phyloP scores from a whole-genome alignment of 2,797 vertebrate species.

The Sebastes steindachneri region DNA sequence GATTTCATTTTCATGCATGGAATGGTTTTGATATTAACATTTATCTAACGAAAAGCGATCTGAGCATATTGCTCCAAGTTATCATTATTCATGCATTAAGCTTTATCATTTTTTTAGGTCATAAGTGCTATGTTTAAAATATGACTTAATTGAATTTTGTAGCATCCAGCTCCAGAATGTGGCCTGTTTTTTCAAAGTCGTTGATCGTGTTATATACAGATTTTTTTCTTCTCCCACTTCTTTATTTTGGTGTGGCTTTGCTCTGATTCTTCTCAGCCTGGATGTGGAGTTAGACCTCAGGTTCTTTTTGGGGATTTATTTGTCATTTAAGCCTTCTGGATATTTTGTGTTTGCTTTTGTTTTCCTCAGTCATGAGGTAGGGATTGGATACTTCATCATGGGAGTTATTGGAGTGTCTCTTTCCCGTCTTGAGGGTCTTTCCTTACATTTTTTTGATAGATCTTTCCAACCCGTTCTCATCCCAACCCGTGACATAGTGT shows the following conservation, averaged over 20 bases:
- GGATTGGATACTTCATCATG: neutral
- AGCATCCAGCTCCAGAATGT: neutral
- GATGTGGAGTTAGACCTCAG: neutral
- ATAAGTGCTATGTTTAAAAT: constrained; percentile 37
- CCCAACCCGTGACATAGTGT: no score
- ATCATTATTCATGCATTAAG: constrained; percentile 44
- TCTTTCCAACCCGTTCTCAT: neutral
- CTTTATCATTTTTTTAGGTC: constrained; percentile 39
- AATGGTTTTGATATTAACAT: constrained; percentile 57
- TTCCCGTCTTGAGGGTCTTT: neutral
- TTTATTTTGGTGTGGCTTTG: neutral
- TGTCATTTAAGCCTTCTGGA: neutral
- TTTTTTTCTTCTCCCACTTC: neutral
- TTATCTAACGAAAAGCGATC: constrained; percentile 57
- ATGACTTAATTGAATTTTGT: constrained; percentile 25
- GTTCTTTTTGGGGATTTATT: neutral
- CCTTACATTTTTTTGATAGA: neutral
- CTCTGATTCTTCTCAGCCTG: constrained; percentile 8
- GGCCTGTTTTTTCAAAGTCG: neutral
- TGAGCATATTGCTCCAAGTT: constrained; percentile 44
- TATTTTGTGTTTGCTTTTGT: constrained; percentile 13
- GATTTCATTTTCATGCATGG: constrained; percentile 69
- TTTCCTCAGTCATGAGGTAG: neutral
- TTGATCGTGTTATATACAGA: neutral
- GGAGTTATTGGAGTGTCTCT: neutral